Percentiles rank a stretch among this genome's conserved stretches.
phyloP scores from a whole-genome alignment of 92 coral and sea anemone species.

The Ricordea florida region DNA sequence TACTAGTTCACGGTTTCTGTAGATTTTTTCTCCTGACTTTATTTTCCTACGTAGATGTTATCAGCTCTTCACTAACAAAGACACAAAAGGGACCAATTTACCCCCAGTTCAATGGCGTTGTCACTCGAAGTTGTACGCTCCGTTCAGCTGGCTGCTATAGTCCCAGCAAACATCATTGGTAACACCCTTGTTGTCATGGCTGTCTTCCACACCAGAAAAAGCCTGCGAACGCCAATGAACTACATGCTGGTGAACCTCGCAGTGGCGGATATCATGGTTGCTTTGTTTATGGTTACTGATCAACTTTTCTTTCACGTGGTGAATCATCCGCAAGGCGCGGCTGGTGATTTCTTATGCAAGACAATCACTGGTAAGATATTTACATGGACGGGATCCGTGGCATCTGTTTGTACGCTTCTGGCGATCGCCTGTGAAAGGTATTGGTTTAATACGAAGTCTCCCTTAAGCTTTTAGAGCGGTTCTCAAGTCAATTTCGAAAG shows the following conservation, averaged over 20 bases:
- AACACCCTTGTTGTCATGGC: constrained; percentile 43
- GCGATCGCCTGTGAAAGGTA: constrained; percentile 60
- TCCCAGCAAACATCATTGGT: constrained; percentile 52
- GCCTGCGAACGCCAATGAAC: constrained; percentile 57
- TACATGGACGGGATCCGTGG: constrained; percentile 67
- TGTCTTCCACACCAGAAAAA: constrained; percentile 3
- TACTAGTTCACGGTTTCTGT: too few relatives aligned
- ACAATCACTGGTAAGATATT: constrained; percentile 54
- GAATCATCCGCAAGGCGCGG: constrained; percentile 30
- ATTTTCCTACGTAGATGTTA: too few relatives aligned
- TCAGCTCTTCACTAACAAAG: too few relatives aligned
- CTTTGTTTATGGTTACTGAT: constrained; percentile 49
- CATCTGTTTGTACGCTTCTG: constrained; percentile 45
- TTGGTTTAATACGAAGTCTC: too few relatives aligned
- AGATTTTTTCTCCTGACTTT: too few relatives aligned
- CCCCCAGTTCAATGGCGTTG: too few relatives aligned
- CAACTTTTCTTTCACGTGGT: constrained; percentile 38
- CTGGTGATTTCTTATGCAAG: constrained; percentile 60
- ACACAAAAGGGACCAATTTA: too few relatives aligned
- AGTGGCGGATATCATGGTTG: constrained; percentile 49
- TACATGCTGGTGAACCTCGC: constrained; percentile 61
- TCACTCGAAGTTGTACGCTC: constrained; percentile 30
- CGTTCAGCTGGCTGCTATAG: constrained; percentile 31
- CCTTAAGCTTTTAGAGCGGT: too few relatives aligned
- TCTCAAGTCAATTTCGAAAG: too few relatives aligned